phyloP scores from a whole-genome alignment of 2,113 vertebrate genomes.

The Ranitomeya imitator region DNA sequence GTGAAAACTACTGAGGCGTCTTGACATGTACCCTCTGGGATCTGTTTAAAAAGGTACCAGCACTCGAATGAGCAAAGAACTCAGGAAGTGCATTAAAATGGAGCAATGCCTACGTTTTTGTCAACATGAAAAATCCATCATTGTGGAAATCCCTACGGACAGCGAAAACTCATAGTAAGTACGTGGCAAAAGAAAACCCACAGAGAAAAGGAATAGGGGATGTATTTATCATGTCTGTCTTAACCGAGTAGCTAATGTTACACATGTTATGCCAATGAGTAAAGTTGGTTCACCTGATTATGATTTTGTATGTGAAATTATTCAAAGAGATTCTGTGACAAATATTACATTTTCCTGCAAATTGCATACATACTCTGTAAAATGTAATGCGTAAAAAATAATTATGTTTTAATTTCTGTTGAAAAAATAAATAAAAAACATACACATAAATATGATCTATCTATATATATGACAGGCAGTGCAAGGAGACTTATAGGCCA shows the following conservation, averaged over 20 bases:
- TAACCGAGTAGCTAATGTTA: not conserved
- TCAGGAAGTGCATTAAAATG: slow-evolving; percentile 49
- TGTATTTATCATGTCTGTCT: not conserved
- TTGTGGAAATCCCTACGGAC: slow-evolving; percentile 19
- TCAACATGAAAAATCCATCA: slow-evolving; percentile 51
- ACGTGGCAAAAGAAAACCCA: not conserved
- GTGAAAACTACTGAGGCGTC: slow-evolving; percentile 38
- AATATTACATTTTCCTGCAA: not conserved
- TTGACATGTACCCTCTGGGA: slow-evolving; percentile 54
- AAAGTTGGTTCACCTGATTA: not conserved
- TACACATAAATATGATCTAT: too few relatives aligned
- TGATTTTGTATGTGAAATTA: not conserved
- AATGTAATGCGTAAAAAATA: too few relatives aligned
- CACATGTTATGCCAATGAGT: not conserved
- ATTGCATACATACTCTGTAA: not conserved
- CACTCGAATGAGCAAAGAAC: slow-evolving; percentile 51
- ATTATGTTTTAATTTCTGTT: too few relatives aligned
- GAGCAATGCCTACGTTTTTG: slow-evolving; percentile 32
- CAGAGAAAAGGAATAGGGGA: not conserved
- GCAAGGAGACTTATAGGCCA: too few relatives aligned
- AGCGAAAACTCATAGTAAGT: slow-evolving; percentile 5
- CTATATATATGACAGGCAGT: too few relatives aligned
- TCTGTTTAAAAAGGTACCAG: slow-evolving; percentile 52
- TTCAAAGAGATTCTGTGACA: not conserved
- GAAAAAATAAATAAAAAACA: too few relatives aligned